Percentiles rank a stretch among this genome's conserved stretches.
These are phyloP conservation scores for Agelaius phoeniceus DNA, from an alignment of 2,113 vertebrate genomes.

Conservation along the genomic window DNA sequence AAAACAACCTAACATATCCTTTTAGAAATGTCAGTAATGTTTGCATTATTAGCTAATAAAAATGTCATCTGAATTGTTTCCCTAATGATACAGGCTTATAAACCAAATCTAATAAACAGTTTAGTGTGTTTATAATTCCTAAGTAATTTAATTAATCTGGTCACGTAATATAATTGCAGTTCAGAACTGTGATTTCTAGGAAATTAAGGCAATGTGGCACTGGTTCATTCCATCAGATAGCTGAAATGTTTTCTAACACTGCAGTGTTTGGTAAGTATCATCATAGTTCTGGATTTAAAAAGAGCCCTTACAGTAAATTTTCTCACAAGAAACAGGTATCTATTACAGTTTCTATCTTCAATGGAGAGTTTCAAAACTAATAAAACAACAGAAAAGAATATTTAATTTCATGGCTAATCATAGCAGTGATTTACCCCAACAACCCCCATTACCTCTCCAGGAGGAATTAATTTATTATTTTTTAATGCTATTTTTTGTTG, in stretches of 20 bases:
- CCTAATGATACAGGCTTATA: neutral
- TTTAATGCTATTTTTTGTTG: neutral
- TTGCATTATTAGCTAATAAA: slow-evolving; percentile 26
- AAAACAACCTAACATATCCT: neutral
- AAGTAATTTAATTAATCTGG: slow-evolving; percentile 28
- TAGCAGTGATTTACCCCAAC: neutral
- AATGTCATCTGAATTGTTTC: slow-evolving; percentile 5
- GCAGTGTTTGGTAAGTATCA: neutral
- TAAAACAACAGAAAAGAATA: neutral
- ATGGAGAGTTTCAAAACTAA: neutral
- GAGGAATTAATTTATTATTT: neutral
- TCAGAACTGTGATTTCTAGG: neutral
- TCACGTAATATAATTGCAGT: neutral
- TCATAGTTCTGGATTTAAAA: neutral
- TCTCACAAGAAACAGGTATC: neutral
- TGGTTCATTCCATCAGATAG: neutral
- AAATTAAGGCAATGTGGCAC: neutral
- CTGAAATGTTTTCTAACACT: neutral
- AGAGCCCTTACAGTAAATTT: neutral
- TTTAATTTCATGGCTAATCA: neutral
- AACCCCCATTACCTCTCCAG: rapidly evolving
- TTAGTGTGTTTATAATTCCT: neutral
- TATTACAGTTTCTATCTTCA: neutral
- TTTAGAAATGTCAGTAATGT: neutral
- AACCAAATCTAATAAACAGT: slow-evolving; percentile 9